phyloP scores from a whole-genome alignment of 2,113 vertebrate genomes.

The Cephalopterus ornatus region DNA sequence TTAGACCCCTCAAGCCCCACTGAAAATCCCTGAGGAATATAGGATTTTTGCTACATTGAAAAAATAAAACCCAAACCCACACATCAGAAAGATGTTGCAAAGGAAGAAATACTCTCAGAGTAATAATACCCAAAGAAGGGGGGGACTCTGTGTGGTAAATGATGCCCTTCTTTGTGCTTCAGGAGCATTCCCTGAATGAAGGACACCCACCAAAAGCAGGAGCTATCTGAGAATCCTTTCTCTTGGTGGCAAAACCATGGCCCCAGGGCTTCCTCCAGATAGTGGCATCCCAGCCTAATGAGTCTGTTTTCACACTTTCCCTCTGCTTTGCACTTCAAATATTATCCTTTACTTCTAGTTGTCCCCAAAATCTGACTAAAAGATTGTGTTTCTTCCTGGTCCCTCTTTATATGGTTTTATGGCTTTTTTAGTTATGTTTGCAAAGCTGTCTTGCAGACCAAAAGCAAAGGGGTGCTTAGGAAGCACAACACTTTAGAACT shows the following conservation, averaged over 20 bases:
- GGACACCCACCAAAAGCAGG: neutral
- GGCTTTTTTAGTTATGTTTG: neutral
- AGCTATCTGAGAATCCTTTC: neutral
- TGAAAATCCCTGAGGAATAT: neutral
- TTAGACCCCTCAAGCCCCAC: neutral
- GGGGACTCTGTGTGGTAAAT: neutral
- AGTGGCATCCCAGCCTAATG: neutral
- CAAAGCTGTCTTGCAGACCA: neutral
- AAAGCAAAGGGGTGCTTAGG: neutral
- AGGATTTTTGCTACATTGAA: fast-evolving
- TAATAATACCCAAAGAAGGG: fast-evolving
- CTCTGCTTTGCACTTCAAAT: neutral
- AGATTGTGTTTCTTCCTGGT: neutral
- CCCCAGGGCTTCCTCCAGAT: neutral
- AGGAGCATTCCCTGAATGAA: neutral
- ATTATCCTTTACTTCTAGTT: neutral
- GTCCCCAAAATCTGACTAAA: neutral
- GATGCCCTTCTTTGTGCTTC: neutral
- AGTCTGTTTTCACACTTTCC: neutral
- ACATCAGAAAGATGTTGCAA: neutral
- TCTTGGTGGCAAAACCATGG: fast-evolving
- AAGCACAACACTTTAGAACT: neutral
- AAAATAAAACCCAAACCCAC: neutral
- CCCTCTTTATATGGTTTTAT: neutral
- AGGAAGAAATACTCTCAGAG: neutral